Evolutionary conservation across 1,140 invertebrate species (phyloP), one percentile per base, ranked within the genome.

Genomic region (Manduca sexta): DNA sequence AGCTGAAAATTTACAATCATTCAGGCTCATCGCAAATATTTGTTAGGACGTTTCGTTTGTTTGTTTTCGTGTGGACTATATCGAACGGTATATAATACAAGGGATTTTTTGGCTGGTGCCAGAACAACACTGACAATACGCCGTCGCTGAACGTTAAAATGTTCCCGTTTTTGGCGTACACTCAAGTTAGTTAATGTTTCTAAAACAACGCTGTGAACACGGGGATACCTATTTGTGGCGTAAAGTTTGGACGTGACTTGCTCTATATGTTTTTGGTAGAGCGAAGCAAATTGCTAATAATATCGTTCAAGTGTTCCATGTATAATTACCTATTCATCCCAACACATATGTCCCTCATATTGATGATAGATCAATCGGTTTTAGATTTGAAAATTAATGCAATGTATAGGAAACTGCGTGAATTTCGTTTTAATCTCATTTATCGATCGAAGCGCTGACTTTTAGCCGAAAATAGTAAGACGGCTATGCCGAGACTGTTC

Each of bases 111-210:
- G 60, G 70, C 67, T 59, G 69, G 70, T 73, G 70, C 71, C 73
- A 66, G 59, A 63, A 64, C 56, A 61, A 61, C 63, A 62, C 62
- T 65, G 70, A 69, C 73, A 74, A 73, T 70, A 71, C 59, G 63
- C 66, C 55, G 56, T 30, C 61, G 62, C 62, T 54, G 46, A 65
- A 64, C 63, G 60, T 61, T 73, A 70, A 79, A 84, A 77, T 74
- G 75, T 72, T 76, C 75, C 71, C 70, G 68, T 69, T 82, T 77
- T 79, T 75, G 78, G 80, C 78, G 67, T 69, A 45, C 72, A 69
- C 72, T 81, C 76, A 81, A 84, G 60, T 76, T 74, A 79, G 81
- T 79, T 81, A 82, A 84, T 81, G 74, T 68, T 74, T 56, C 64
- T 69, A 79, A 82, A 82, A 82, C 76, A 84, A 79, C 65, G 51